Evolutionary conservation across 2,888 invertebrate genomes (phyloP).

Genomic region (Thalpophila matura): DNA sequence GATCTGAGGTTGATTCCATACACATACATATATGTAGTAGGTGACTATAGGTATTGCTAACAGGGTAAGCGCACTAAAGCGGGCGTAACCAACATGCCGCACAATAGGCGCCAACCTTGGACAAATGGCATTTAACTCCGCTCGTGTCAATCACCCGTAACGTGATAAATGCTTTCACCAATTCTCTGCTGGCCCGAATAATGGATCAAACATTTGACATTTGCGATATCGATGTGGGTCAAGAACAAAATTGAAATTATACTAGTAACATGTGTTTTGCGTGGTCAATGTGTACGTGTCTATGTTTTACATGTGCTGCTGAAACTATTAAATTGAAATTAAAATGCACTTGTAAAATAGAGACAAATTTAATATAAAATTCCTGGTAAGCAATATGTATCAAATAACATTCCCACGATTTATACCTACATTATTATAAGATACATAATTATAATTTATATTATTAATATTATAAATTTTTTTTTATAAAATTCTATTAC

Average conservation of each 20-base stretch:
- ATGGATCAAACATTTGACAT: constrained; percentile 80
- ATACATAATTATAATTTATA: constrained; percentile 24
- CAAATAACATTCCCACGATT: constrained; percentile 1
- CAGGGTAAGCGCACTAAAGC: constrained; percentile 50
- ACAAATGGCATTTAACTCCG: constrained; percentile 80
- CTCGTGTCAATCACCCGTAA: constrained; percentile 81
- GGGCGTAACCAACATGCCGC: constrained; percentile 57
- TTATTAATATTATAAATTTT: constrained; percentile 19
- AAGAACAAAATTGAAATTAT: constrained; percentile 72
- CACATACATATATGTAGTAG: constrained; percentile 19
- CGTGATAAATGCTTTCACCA: constrained; percentile 78
- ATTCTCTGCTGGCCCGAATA: constrained; percentile 62
- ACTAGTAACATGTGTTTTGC: constrained; percentile 35
- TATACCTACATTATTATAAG: constrained; percentile 10
- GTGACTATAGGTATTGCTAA: constrained; percentile 36
- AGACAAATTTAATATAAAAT: background rate
- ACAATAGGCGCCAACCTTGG: constrained; percentile 81
- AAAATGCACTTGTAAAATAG: background rate
- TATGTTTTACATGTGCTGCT: background rate
- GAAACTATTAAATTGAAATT: background rate
- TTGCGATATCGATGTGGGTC: constrained; percentile 81
- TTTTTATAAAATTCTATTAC: constrained; percentile 7
- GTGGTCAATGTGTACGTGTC: constrained; percentile 15
- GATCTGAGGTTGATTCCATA: no score
- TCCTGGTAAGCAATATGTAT: background rate